Conservation (phyloP, 2,797 vertebrate genomes). For the Ispidina picta region DNA sequence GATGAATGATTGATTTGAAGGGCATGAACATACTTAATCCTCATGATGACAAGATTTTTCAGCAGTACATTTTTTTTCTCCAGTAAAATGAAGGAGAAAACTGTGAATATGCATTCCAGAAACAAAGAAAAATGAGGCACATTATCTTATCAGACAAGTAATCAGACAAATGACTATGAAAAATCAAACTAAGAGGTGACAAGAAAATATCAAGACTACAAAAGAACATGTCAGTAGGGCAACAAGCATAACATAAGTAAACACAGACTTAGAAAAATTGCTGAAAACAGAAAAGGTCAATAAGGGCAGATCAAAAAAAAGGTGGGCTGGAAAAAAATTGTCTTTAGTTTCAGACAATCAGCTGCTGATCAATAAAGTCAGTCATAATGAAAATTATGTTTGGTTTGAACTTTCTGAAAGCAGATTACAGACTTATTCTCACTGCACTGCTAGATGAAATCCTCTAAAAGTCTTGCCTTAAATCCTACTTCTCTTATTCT, state of each 20-base stretch:
- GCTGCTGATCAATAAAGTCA: not conserved
- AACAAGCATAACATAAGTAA: not conserved
- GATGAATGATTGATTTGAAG: constrained; percentile 47
- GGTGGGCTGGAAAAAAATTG: not conserved
- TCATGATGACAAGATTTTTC: constrained; percentile 51
- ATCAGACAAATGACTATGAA: constrained; percentile 49
- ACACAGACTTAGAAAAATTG: not conserved
- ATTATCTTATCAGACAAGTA: constrained; percentile 27
- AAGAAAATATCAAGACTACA: constrained; percentile 10
- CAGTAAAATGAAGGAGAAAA: constrained; percentile 21
- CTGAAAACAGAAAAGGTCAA: not conserved
- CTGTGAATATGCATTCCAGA: not conserved
- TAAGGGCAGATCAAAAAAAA: not conserved
- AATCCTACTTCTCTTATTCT: not conserved
- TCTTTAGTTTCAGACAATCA: not conserved
- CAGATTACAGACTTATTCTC: not conserved
- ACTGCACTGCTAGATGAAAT: not conserved
- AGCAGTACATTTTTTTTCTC: not conserved
- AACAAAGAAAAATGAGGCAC: constrained; percentile 13
- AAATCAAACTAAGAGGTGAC: constrained; percentile 44
- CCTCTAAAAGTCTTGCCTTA: not conserved
- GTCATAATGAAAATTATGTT: not conserved
- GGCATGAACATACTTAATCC: constrained; percentile 1
- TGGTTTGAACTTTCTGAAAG: not conserved
- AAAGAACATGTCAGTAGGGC: not conserved